These are phyloP conservation scores for Sipha flava DNA, from an alignment of 1,140 invertebrate genomes.

Conservation along the genomic window DNA sequence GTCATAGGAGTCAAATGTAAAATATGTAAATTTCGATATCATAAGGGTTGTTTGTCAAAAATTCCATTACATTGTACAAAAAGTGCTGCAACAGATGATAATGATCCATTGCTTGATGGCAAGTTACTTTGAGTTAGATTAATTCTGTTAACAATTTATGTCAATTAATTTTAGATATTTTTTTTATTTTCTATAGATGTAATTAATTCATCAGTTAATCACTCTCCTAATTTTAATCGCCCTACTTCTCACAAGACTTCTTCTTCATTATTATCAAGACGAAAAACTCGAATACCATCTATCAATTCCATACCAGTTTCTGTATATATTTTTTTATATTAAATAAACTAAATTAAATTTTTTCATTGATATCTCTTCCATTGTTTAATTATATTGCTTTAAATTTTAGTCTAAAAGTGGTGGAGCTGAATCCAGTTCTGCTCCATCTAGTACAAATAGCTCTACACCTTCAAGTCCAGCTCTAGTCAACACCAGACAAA, in stretches of 20 bases:
- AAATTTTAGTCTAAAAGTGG: constrained; percentile 11
- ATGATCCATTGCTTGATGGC: constrained; percentile 58
- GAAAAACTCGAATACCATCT: constrained; percentile 23
- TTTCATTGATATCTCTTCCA: background rate
- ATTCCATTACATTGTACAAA: constrained; percentile 63
- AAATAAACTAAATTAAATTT: background rate
- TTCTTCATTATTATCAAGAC: constrained; percentile 13
- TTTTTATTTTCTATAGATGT: constrained; percentile 18
- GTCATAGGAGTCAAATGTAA: constrained; percentile 69
- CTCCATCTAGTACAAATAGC: constrained; percentile 91
- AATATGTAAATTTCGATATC: constrained; percentile 93
- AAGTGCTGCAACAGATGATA: constrained; percentile 76
- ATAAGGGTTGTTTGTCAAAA: constrained; percentile 80
- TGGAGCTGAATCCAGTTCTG: constrained; percentile 56
- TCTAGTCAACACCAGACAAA: constrained; percentile 51
- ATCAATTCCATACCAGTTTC: constrained; percentile 22
- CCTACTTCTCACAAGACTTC: constrained; percentile 37
- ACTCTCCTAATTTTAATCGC: constrained; percentile 44
- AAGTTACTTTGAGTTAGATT: background rate
- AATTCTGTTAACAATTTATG: too few relatives aligned
- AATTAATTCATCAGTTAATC: constrained; percentile 41
- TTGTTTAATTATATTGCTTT: background rate
- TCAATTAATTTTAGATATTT: too few relatives aligned
- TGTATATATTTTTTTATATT: background rate
- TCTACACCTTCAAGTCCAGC: constrained; percentile 92